A percentile compares a stretch with the other conserved stretches of the same genome.
Conservation (phyloP, 2,113 vertebrate genomes). For the Rhabdomys dilectus region DNA sequence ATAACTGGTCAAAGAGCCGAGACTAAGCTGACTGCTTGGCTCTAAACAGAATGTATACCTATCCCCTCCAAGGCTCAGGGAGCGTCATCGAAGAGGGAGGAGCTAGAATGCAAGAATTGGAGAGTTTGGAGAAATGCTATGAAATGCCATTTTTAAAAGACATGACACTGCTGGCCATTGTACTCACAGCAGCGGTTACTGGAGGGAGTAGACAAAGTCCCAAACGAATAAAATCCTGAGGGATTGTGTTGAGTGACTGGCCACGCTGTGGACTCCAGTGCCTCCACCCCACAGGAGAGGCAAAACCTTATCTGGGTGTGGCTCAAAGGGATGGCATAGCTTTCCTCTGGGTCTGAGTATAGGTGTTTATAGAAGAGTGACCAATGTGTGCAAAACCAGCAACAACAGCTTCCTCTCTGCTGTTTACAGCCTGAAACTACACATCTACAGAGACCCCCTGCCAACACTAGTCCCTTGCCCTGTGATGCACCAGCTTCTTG, state of each 20-base stretch:
- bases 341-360: neutral
- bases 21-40: neutral
- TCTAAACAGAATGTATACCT: neutral
- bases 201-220: neutral
- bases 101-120: neutral
- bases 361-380: neutral
- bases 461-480: neutral
- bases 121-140: neutral
- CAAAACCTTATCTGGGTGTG: neutral
- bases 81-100: no score
- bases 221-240: neutral
- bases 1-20: neutral
- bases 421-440: no score
- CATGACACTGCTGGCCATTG: neutral
- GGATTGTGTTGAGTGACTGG: neutral
- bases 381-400: neutral
- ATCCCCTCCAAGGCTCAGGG: neutral
- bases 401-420: neutral
- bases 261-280: no score
- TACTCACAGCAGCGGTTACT: neutral
- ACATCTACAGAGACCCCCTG: neutral
- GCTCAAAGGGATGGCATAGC: neutral
- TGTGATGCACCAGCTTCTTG: neutral
- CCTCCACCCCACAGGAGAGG: neutral
- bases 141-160: no score